These are phyloP conservation scores for Cephus rjabovi DNA, from an alignment of 2,888 invertebrate species.

Conservation along the genomic window DNA sequence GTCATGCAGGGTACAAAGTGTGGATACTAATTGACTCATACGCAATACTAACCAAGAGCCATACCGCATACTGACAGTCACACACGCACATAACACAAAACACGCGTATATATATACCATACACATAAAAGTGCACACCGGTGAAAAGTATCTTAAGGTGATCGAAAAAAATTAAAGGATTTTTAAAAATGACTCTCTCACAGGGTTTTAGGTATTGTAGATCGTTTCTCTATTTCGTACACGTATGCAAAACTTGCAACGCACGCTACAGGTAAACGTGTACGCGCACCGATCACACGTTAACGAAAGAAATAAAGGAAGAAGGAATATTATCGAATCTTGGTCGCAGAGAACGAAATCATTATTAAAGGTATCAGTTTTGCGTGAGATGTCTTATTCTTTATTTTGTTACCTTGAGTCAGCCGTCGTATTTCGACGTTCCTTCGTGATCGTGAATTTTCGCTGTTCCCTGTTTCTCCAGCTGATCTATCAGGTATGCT, in stretches of 20 bases:
- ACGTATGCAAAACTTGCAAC: conserved; percentile 27
- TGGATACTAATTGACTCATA: background rate
- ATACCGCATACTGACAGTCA: background rate
- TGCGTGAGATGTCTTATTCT: background rate
- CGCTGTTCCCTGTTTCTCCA: background rate
- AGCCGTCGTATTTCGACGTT: background rate
- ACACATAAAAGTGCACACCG: background rate
- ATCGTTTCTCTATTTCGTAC: conserved; percentile 38
- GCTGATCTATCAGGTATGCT: background rate
- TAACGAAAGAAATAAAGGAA: background rate
- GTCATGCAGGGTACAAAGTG: background rate
- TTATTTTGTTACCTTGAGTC: background rate
- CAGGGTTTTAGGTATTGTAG: conserved; percentile 43
- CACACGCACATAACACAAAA: background rate
- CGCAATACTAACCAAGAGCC: background rate
- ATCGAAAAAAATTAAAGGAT: background rate
- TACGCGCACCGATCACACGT: conserved; percentile 12
- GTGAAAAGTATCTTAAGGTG: background rate
- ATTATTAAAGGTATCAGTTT: background rate
- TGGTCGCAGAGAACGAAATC: background rate
- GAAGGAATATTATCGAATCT: background rate
- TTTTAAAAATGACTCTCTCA: conserved; percentile 33
- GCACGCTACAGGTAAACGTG: conserved; percentile 22
- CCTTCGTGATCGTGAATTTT: background rate
- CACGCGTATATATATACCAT: background rate